Conservation (phyloP, 2,113 vertebrate species). For the Hymenochirus boettgeri region DNA sequence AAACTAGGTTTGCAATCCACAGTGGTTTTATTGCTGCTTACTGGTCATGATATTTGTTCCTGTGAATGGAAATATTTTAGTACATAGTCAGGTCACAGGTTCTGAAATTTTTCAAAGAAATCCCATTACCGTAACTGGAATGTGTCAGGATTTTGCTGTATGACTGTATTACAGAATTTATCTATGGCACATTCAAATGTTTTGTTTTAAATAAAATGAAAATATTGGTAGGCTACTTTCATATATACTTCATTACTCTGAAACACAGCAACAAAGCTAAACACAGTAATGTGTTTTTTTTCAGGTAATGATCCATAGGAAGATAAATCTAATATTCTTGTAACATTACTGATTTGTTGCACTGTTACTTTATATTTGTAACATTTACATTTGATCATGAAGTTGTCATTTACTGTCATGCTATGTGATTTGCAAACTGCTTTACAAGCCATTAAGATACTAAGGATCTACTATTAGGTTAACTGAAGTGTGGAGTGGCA, state of each 20-base stretch:
- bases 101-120: no score
- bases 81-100: no score
- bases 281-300: constrained; percentile 13
- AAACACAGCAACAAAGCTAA: constrained; percentile 39
- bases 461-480: constrained; percentile 20
- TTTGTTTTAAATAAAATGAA: no score
- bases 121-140: no score
- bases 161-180: no score
- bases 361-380: constrained; percentile 32
- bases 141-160: no score
- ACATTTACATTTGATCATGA: constrained; percentile 33
- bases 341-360: constrained; percentile 31
- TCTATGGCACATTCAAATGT: no score
- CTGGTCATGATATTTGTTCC: no score
- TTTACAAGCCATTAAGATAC: constrained; percentile 27
- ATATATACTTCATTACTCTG: neutral
- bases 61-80: no score
- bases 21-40: no score
- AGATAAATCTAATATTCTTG: constrained; percentile 26
- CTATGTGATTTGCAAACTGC: constrained; percentile 25
- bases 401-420: constrained; percentile 22
- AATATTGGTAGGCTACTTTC: no score
- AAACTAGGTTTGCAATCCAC: no score
- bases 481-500: neutral
- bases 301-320: constrained; percentile 22